Base-by-base conservation (phyloP, 2,113 vertebrate species). In the Myrmecophaga tridactyla region DNA sequence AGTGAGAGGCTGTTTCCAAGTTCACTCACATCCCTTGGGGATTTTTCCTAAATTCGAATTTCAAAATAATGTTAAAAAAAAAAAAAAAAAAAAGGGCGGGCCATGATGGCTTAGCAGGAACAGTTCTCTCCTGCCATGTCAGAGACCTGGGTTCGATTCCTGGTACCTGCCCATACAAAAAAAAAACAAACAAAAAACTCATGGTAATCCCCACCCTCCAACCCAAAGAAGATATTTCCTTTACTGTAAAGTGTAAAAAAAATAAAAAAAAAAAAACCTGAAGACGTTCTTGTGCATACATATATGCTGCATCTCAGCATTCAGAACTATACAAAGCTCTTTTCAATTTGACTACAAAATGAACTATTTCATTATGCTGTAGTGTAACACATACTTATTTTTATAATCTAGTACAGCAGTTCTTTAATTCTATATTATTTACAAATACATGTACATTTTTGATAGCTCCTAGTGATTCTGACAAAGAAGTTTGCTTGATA, bases 251-350 rank as follows among this genome's bases (percentile, higher is more conserved):
- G 46, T 89, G 80, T 43, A n/a, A n/a, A n/a, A n/a, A 6, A 17
- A 56, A 86, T 94, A 97, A 96, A 90, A 82, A 96, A 36, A 56
- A 56, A 6, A 17, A 56, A 86, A 89, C 63, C 75, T 65, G 86
- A 93, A 65, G 34, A 36, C 86, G 67, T 88, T 95, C 39, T 73
- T 73, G 56, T 65, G 34, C 31, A 95, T 65, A 92, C 76, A 97
- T 70, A 56, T 91, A 97, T 10, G 34, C 48, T 70, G 51, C 65
- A 87, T 94, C 91, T 87, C 97, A 96, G 94, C 96, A 96, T 95
- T 96, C 67, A 97, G 96, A 92, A 98, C 88, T 96, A 96, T 80
- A 90, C 90, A 97, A 96, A 96, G 88, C 83, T 96, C 86, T 97
- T 97, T 84, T 97, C 95, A 95, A 34, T 21, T 62, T n/a, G 29